Percentiles rank a stretch among this genome's conserved stretches.
Conservation (phyloP, 2,113 vertebrate genomes). For the Pseudonaja textilis region DNA sequence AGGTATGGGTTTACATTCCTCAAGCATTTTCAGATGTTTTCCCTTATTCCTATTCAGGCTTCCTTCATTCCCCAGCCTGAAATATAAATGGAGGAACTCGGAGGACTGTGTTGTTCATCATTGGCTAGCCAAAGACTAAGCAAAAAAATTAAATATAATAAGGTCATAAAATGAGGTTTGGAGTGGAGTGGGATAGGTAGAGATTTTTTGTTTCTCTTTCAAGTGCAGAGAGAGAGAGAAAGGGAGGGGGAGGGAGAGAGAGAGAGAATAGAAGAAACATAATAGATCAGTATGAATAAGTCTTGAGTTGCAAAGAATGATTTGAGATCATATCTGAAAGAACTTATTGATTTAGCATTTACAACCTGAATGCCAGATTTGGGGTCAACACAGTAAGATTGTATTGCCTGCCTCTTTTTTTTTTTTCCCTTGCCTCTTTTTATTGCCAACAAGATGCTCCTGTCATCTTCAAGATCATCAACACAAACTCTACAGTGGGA, state of each 20-base stretch:
- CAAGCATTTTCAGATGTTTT: background rate
- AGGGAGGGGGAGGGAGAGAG: too few relatives aligned
- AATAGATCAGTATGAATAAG: background rate
- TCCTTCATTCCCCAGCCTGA: background rate
- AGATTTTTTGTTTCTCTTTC: background rate
- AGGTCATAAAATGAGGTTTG: background rate
- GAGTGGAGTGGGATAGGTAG: background rate
- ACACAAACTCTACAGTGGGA: background rate
- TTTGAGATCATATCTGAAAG: conserved; percentile 44
- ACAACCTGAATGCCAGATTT: background rate
- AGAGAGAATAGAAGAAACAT: conserved; percentile 22
- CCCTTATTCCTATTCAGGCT: conserved; percentile 11
- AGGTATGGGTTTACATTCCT: background rate
- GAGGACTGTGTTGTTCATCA: conserved; percentile 16
- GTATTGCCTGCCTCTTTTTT: background rate
- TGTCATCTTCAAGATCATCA: background rate
- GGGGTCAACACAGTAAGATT: conserved; percentile 3
- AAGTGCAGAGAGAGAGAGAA: background rate
- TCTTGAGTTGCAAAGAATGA: background rate
- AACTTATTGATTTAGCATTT: conserved; percentile 28
- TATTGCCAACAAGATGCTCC: background rate
- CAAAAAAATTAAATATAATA: background rate
- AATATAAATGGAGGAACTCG: background rate
- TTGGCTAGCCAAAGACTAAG: conserved; percentile 20
- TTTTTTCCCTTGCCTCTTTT: background rate